A percentile compares a stretch with the other conserved stretches of the same genome.
Evolutionary conservation across 1,140 invertebrate species (phyloP).

Genomic region (Drosophila paulistorum): DNA sequence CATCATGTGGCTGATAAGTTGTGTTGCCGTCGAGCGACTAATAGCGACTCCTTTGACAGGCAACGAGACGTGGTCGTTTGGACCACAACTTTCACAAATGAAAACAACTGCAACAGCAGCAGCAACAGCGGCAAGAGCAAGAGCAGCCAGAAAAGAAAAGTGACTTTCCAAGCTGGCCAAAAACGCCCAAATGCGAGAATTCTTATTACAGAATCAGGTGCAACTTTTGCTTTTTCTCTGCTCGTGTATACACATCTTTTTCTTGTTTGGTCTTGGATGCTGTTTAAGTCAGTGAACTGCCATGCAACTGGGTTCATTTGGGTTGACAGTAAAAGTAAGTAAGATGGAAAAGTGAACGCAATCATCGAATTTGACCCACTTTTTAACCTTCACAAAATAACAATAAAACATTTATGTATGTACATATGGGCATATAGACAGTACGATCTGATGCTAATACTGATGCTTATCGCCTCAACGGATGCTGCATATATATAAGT

Average conservation of each 20-base stretch:
- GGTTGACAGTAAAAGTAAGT: conserved; percentile 76
- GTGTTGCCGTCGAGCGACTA: conserved; percentile 34
- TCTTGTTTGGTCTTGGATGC: neutral
- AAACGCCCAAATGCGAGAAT: conserved; percentile 35
- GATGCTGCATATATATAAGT: conserved; percentile 28
- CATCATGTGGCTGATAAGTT: conserved; percentile 71
- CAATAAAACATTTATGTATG: conserved; percentile 28
- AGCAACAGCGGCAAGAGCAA: conserved; percentile 13
- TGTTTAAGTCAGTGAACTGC: conserved; percentile 68
- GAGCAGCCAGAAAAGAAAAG: conserved; percentile 15
- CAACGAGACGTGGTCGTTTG: conserved; percentile 34
- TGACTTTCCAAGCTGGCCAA: conserved; percentile 21
- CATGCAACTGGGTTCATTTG: conserved; percentile 53
- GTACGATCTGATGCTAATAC: neutral
- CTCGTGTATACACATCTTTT: conserved; percentile 5
- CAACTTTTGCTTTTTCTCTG: conserved; percentile 66
- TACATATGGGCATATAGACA: conserved; percentile 1
- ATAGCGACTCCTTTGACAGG: conserved; percentile 56
- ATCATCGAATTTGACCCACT: conserved; percentile 63
- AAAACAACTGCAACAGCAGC: conserved; percentile 73
- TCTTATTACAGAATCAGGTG: conserved; percentile 80
- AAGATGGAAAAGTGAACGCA: conserved; percentile 72
- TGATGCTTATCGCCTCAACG: conserved; percentile 13
- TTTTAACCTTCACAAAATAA: conserved; percentile 28
- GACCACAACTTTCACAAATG: conserved; percentile 75